Evolutionary conservation across 1,140 invertebrate species (phyloP), one percentile per base, ranked within the genome.

Genomic region (Anthonomus grandis): DNA sequence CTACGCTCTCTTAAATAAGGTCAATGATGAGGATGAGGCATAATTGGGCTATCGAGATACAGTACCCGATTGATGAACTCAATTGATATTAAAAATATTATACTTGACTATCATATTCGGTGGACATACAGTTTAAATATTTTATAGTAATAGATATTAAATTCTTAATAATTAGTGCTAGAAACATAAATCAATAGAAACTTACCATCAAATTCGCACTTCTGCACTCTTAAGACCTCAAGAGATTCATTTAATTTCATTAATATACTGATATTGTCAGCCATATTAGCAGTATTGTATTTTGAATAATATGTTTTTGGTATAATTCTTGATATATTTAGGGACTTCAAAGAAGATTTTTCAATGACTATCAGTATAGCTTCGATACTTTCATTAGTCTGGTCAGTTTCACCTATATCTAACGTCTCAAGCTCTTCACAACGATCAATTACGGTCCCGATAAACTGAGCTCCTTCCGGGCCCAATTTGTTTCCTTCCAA

Each of bases 281-380:
- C 70, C 45, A 73, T 64, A 51, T 68, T 64, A 6, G 42, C 51
- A 18, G 51, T 59, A 41, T 75, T 67, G 21, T 71, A 67, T 6
- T 47, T 62, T 25, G 67, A 60, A 46, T 59, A 68, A 27, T 54
- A 39, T 10, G 56, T 65, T 25, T 60, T 52, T 23, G 78, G 76
- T 42, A 78, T 68, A 1, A 81, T 70, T 64, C 79, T 65, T 25
- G 79, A 82, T 4, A 83, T 71, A 68, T 83, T 76, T 12, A 83
- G 64, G 0, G 75, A 68, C 70, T 74, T 76, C 12, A 83, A 31
- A 6, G 68, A 75, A 10, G 58, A 67, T 51, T 70, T 71, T 31
- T 45, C 49, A 0, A 56, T 54, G 4, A 51, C 50, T 22, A 49
- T 45, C 13, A 64, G 51, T 17, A 66, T 57, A 21, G 51, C 50